Evolutionary conservation across 2,113 vertebrate species (phyloP).

Genomic region (Colossoma macropomum): DNA sequence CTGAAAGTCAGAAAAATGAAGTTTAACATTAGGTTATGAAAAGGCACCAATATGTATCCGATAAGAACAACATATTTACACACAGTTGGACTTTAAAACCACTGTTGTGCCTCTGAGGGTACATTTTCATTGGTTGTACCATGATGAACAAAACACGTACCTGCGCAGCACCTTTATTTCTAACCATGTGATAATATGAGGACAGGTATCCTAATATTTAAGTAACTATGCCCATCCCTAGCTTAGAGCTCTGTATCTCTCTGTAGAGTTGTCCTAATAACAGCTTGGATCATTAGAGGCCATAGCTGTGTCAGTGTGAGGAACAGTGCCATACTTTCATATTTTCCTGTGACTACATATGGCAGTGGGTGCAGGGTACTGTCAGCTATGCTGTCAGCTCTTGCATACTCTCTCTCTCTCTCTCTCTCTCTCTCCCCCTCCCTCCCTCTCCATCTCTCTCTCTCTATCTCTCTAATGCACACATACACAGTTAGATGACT

Average conservation of each 20-base stretch:
- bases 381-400: slow-evolving; percentile 31
- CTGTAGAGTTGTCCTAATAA: slow-evolving; percentile 33
- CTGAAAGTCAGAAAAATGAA: too few species aligned
- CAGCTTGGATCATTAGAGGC: slow-evolving; percentile 47
- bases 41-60: too few species aligned
- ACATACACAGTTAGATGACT: slow-evolving; percentile 36
- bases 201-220: too few species aligned
- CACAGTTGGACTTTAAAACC: too few species aligned
- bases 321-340: slow-evolving; percentile 3
- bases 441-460: not conserved
- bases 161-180: too few species aligned
- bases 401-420: slow-evolving; percentile 3
- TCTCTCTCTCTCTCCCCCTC: not conserved
- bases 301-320: slow-evolving; percentile 19
- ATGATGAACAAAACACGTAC: too few species aligned
- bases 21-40: too few species aligned
- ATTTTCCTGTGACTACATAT: slow-evolving; percentile 2
- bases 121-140: too few species aligned
- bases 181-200: too few species aligned
- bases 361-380: slow-evolving; percentile 43
- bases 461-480: slow-evolving; percentile 2
- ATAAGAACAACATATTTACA: too few species aligned
- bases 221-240: not conserved
- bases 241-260: slow-evolving; percentile 9
- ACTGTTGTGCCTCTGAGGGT: too few species aligned